Percentiles rank a stretch among this genome's conserved stretches.
Evolutionary conservation across 2,888 invertebrate species (phyloP).

Genomic region (Habrosyne pyritoides): DNA sequence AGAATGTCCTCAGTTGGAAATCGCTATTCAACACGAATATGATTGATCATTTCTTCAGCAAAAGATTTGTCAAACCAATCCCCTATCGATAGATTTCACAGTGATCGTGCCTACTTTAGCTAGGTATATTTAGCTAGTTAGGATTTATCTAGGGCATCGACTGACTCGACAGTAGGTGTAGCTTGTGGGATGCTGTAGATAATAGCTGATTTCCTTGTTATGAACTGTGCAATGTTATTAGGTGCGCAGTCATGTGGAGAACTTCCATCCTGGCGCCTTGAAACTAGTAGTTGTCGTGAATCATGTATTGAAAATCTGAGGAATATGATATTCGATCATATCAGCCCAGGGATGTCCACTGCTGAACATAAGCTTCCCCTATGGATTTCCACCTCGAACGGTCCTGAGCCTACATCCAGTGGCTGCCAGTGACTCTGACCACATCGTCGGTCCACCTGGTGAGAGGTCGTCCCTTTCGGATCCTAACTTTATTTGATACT

Average conservation of each 20-base stretch:
- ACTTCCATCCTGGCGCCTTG: neutral
- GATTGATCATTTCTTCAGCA: slow-evolving; percentile 11
- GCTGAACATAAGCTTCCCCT: no score
- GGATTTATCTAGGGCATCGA: slow-evolving; percentile 58
- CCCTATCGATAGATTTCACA: slow-evolving; percentile 21
- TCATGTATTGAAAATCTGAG: neutral
- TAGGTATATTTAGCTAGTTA: slow-evolving; percentile 51
- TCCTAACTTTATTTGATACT: no score
- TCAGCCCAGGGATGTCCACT: no score
- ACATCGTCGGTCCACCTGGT: no score
- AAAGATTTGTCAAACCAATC: slow-evolving; percentile 18
- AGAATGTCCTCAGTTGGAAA: neutral
- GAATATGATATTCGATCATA: no score
- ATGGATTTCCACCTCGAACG: no score
- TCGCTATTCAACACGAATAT: neutral
- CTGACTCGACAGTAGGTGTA: slow-evolving; percentile 46
- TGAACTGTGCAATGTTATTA: slow-evolving; percentile 13
- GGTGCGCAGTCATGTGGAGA: slow-evolving; percentile 1
- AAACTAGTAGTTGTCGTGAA: neutral
- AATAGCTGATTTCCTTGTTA: slow-evolving; percentile 47
- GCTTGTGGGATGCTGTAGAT: slow-evolving; percentile 43
- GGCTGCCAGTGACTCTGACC: no score
- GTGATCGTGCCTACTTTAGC: slow-evolving; percentile 37
- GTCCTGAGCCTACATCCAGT: no score
- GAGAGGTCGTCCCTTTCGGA: no score